A percentile compares a stretch with the other conserved stretches of the same genome.
These are phyloP conservation scores for Drosophila mercatorum DNA, from an alignment of 2,888 invertebrate species.

Conservation along the genomic window DNA sequence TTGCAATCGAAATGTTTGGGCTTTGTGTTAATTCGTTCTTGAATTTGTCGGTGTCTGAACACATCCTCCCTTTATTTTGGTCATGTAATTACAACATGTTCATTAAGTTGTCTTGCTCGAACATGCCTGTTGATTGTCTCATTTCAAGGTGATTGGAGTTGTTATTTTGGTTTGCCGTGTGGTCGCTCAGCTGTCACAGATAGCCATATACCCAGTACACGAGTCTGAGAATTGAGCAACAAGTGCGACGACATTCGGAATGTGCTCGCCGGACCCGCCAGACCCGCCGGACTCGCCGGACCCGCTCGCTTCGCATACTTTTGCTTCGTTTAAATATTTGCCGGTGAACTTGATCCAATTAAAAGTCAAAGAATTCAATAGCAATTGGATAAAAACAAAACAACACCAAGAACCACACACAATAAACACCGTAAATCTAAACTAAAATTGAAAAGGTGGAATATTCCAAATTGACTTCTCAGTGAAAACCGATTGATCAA, in stretches of 20 bases:
- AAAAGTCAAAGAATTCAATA: conserved; percentile 59
- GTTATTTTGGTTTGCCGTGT: conserved; percentile 15
- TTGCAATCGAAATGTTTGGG: background rate
- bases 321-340: conserved; percentile 27
- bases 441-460: conserved; percentile 11
- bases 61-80: conserved; percentile 12
- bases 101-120: conserved; percentile 45
- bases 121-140: conserved; percentile 34
- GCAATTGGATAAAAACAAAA: conserved; percentile 16
- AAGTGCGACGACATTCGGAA: conserved; percentile 34
- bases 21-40: conserved; percentile 2
- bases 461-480: conserved; percentile 8
- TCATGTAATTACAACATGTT: conserved; percentile 43
- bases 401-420: conserved; percentile 7
- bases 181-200: conserved; percentile 31
- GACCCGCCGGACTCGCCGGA: background rate
- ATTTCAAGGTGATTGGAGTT: conserved; percentile 32
- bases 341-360: conserved; percentile 49
- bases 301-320: conserved; percentile 9
- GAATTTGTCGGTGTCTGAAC: conserved; percentile 9
- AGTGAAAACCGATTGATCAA: conserved; percentile 3
- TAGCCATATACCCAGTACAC: background rate
- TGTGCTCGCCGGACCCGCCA: conserved; percentile 2
- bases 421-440: conserved; percentile 18
- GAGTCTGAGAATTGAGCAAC: conserved; percentile 36